Base-by-base conservation (phyloP, 2,888 invertebrate species). In the Chymomyza procnemis region DNA sequence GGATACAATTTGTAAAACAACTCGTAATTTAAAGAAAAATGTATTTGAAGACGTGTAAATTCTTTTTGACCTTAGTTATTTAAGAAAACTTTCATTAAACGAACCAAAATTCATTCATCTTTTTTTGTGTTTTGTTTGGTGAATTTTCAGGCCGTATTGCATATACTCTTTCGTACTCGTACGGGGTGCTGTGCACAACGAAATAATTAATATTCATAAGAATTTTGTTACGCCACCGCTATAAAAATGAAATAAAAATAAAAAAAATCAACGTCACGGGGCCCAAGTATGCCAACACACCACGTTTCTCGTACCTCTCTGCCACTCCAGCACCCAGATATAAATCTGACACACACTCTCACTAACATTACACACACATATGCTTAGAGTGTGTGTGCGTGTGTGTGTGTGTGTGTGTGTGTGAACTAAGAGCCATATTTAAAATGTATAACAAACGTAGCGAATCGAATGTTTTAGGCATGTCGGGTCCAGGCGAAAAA, bases 171-270 rank as follows among this genome's bases (percentile, higher is more conserved):
- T n/a, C 26, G 6, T 6, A 6, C 26, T 4, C 21, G 21, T 21
- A 26, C 19, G 16, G n/a, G 26, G 50, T 46, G 22, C 12, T 56
- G 12, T 59, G 48, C 8, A 50, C 8, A 14, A 8, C 2, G 19
- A 18, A 21, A 88, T 87, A 87, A 86, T 85, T 85, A 84, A 88
- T 88, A 85, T 88, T 88, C 88, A 86, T 79, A 80, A 78, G 85
- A 77, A 79, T 79, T 79, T 78, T 75, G 85, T 78, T 79, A 85
- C 78, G 80, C 85, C 64, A 73, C 76, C 74, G 71, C 69, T 55
- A 73, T 72, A 77, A 78, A 69, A 67, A 65, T 54, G 8, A 9
- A 41, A 41, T 2, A 41, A 12, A 12, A 12, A 41, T 12, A 41
- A 41, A 12, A 41, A 41, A 41, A 41, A 41, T 41, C 34, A 41